phyloP scores from a whole-genome alignment of 2,797 vertebrate genomes.

The Masticophis lateralis region DNA sequence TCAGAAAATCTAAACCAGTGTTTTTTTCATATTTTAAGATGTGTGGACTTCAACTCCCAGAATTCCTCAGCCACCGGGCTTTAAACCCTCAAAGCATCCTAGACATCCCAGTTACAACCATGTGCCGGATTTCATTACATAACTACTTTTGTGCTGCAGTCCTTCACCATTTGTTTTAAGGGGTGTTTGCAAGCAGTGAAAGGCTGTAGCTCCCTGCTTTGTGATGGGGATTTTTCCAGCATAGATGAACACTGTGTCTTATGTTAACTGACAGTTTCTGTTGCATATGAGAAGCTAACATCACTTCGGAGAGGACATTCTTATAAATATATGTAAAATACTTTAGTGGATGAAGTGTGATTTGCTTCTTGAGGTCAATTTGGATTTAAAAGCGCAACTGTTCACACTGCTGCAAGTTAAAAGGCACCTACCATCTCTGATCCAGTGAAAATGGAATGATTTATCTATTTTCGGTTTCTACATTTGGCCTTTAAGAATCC shows the following conservation, averaged over 20 bases:
- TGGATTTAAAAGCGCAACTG: background rate
- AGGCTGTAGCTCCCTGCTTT: background rate
- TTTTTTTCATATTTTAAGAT: background rate
- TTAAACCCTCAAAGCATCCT: background rate
- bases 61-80: background rate
- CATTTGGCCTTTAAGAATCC: background rate
- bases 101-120: background rate
- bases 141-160: background rate
- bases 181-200: background rate
- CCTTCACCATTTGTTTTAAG: background rate
- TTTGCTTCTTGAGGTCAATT: background rate
- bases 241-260: background rate
- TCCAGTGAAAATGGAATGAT: background rate
- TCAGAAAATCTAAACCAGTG: background rate
- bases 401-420: background rate
- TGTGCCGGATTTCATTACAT: background rate
- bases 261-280: background rate
- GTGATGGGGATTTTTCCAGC: background rate
- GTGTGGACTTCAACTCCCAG: background rate
- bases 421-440: background rate
- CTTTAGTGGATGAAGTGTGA: background rate
- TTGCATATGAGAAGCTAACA: background rate
- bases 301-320: background rate
- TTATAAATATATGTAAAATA: background rate
- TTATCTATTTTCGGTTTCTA: rapidly evolving